These are phyloP conservation scores for Falco columbarius DNA, from an alignment of 2,797 vertebrate genomes.

Conservation along the genomic window DNA sequence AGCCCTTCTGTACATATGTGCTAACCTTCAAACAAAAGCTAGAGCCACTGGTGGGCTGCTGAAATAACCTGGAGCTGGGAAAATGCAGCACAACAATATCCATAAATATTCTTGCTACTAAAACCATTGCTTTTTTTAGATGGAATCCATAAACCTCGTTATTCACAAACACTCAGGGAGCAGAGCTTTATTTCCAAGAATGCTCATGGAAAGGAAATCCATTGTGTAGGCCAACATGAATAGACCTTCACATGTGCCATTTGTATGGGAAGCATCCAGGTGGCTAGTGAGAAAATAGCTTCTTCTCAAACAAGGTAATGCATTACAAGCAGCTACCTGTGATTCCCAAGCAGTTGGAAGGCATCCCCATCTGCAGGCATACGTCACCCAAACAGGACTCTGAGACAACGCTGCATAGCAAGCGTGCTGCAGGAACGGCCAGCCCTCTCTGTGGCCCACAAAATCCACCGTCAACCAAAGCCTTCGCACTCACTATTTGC, in stretches of 20 bases:
- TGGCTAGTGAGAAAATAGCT: constrained; percentile 55
- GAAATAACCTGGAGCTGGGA: background rate
- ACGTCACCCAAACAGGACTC: background rate
- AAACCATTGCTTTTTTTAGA: constrained; percentile 30
- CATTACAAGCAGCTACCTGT: background rate
- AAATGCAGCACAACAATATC: background rate
- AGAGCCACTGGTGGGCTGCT: background rate
- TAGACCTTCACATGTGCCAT: background rate
- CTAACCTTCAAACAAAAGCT: background rate
- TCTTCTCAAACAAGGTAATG: background rate
- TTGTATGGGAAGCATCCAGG: constrained; percentile 52
- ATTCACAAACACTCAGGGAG: constrained; percentile 26
- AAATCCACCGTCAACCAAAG: background rate
- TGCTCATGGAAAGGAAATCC: constrained; percentile 47
- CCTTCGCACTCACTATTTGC: accelerated
- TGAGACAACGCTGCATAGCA: background rate
- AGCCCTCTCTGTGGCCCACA: background rate
- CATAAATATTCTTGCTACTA: background rate
- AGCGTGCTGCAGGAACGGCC: background rate
- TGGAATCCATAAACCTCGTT: constrained; percentile 31
- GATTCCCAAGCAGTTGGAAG: background rate
- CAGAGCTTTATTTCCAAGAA: constrained; percentile 63
- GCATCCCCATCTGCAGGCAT: background rate
- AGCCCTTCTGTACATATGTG: background rate
- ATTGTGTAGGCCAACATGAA: constrained; percentile 56